Conservation (phyloP, 2,888 invertebrate species). For the Cryptophagus acutangulus region DNA sequence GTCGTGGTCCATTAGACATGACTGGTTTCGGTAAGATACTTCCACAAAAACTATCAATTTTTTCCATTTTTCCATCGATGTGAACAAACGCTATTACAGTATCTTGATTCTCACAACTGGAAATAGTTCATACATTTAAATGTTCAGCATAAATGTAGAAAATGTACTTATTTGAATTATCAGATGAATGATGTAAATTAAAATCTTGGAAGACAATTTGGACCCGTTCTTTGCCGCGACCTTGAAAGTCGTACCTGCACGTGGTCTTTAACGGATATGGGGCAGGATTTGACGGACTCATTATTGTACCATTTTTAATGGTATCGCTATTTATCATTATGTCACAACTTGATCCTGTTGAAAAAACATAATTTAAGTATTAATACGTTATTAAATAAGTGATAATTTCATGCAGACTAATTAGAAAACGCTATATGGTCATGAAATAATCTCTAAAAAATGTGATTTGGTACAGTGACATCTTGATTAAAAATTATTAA, state of each 20-base stretch:
- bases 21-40: slow-evolving; percentile 75
- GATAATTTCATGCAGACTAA: too few relatives aligned
- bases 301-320: slow-evolving; percentile 76
- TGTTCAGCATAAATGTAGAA: not conserved
- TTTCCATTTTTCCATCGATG: slow-evolving; percentile 77
- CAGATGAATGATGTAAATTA: slow-evolving; percentile 65
- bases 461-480: too few relatives aligned
- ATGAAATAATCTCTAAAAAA: too few relatives aligned
- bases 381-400: too few relatives aligned
- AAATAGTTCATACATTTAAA: slow-evolving; percentile 11
- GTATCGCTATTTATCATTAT: slow-evolving; percentile 73
- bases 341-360: slow-evolving; percentile 74
- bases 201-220: slow-evolving; percentile 83
- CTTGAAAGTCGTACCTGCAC: slow-evolving; percentile 88
- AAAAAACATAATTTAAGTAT: too few relatives aligned
- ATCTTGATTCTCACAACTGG: slow-evolving; percentile 72
- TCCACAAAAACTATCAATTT: slow-evolving; percentile 85
- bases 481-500: too few relatives aligned
- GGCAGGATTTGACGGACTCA: slow-evolving; percentile 80
- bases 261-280: slow-evolving; percentile 74
- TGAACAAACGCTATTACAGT: slow-evolving; percentile 77
- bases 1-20: slow-evolving; percentile 86
- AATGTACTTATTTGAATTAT: slow-evolving; percentile 59
- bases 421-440: too few relatives aligned
- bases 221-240: slow-evolving; percentile 77